Evolutionary conservation across 2,113 vertebrate species (phyloP).

Genomic region (Perccottus glenii): DNA sequence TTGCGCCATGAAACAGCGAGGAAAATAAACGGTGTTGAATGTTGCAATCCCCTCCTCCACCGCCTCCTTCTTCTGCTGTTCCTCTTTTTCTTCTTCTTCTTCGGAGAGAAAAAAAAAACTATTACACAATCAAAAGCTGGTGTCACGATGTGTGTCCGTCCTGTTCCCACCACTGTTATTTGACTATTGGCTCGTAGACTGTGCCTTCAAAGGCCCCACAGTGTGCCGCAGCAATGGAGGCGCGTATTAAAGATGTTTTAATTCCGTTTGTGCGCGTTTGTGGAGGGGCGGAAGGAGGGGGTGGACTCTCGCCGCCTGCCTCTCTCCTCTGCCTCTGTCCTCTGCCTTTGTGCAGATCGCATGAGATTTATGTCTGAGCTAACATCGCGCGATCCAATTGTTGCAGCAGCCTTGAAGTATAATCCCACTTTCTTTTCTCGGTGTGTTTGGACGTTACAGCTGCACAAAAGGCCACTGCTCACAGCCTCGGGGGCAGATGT

Average conservation of each 20-base stretch:
- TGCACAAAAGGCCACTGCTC: background rate
- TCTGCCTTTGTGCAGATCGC: slow-evolving; percentile 21
- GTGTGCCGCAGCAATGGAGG: slow-evolving; percentile 55
- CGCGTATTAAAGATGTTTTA: slow-evolving; percentile 68
- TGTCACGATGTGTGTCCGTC: slow-evolving; percentile 61
- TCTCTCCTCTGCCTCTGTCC: slow-evolving; percentile 4
- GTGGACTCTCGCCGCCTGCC: slow-evolving; percentile 20
- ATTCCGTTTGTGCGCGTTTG: slow-evolving; percentile 57
- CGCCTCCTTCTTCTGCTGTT: slow-evolving; percentile 33
- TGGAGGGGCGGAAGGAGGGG: slow-evolving; percentile 52
- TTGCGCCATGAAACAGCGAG: slow-evolving; percentile 80
- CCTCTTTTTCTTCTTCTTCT: slow-evolving; percentile 34
- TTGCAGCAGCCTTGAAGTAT: slow-evolving; percentile 33
- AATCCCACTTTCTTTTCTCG: slow-evolving; percentile 1
- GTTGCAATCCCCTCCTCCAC: slow-evolving; percentile 59
- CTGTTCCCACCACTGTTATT: background rate
- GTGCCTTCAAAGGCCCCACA: slow-evolving; percentile 25
- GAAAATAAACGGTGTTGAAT: slow-evolving; percentile 57
- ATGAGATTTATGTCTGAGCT: slow-evolving; percentile 30
- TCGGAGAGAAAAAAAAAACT: slow-evolving; percentile 36
- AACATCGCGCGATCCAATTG: slow-evolving; percentile 44
- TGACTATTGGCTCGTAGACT: background rate
- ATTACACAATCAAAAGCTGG: slow-evolving; percentile 67
- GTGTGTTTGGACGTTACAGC: background rate
- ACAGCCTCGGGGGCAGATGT: too few species aligned